Evolutionary conservation across 2,797 vertebrate genomes (phyloP).

Genomic region (Amphiprion clarkii): DNA sequence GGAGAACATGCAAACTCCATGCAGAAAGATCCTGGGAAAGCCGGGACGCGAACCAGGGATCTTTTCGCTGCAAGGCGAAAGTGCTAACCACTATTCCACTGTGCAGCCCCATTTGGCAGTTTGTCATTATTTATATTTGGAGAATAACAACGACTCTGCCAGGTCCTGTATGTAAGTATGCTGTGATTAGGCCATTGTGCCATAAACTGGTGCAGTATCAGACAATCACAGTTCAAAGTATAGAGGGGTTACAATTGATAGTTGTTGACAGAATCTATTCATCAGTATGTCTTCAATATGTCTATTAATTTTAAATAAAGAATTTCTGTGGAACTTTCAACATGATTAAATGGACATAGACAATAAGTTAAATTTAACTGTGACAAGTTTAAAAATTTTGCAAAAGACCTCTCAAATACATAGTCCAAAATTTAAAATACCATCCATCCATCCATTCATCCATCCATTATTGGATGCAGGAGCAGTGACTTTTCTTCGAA

Average conservation of each 20-base stretch:
- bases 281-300: neutral
- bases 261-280: neutral
- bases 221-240: neutral
- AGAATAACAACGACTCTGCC: neutral
- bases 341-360: neutral
- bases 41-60: too few relatives aligned
- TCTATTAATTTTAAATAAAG: too few relatives aligned
- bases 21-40: too few relatives aligned
- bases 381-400: too few relatives aligned
- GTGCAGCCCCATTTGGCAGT: neutral
- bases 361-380: neutral
- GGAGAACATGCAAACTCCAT: too few relatives aligned
- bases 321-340: neutral
- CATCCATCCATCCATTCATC: too few relatives aligned
- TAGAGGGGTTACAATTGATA: neutral
- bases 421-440: too few relatives aligned
- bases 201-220: neutral
- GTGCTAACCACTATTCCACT: too few relatives aligned
- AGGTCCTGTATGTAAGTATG: neutral
- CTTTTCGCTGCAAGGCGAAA: too few relatives aligned
- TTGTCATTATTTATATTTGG: constrained; percentile 3
- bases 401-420: too few relatives aligned
- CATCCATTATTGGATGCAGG: too few relatives aligned
- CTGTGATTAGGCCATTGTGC: neutral
- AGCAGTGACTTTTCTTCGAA: too few relatives aligned